A percentile compares a stretch with the other conserved stretches of the same genome.
These are phyloP conservation scores for Subacronicta megacephala DNA, from an alignment of 2,888 invertebrate species.

Conservation along the genomic window DNA sequence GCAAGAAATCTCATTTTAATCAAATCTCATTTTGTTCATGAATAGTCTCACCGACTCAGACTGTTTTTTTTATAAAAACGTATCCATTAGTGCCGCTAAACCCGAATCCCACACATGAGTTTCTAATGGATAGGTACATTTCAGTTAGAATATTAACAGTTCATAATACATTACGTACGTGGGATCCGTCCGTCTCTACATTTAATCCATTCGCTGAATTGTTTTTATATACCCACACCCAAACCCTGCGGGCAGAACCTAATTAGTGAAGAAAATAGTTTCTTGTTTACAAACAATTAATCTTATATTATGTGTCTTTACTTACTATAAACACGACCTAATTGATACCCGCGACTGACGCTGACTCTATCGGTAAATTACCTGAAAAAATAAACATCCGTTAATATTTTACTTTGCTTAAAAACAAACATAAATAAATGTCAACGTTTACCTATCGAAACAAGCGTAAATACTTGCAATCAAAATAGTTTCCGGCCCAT, in stretches of 20 bases:
- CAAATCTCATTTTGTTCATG: too few species aligned
- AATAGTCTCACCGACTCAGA: too few species aligned
- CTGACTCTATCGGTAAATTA: constrained; percentile 22
- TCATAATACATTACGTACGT: too few species aligned
- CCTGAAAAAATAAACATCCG: constrained; percentile 44
- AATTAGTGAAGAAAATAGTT: constrained; percentile 31
- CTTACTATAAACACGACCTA: constrained; percentile 22
- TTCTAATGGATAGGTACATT: too few species aligned
- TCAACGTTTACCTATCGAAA: constrained; percentile 26
- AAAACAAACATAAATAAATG: constrained; percentile 24
- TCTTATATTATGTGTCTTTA: constrained; percentile 27
- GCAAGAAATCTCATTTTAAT: too few species aligned
- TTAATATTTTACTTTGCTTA: constrained; percentile 10
- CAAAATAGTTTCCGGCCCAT: constrained; percentile 29
- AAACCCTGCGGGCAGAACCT: constrained; percentile 14
- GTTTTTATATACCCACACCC: background rate
- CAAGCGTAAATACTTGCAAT: constrained; percentile 32
- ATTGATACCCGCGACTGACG: constrained; percentile 9
- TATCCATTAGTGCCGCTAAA: too few species aligned
- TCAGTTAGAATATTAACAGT: too few species aligned
- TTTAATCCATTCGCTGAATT: too few species aligned
- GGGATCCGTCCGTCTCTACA: too few species aligned
- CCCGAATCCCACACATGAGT: too few species aligned
- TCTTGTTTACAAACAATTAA: constrained; percentile 29
- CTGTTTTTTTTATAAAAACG: too few species aligned